phyloP scores from a whole-genome alignment of 1,140 invertebrate species.

The Brachystomella parvula region DNA sequence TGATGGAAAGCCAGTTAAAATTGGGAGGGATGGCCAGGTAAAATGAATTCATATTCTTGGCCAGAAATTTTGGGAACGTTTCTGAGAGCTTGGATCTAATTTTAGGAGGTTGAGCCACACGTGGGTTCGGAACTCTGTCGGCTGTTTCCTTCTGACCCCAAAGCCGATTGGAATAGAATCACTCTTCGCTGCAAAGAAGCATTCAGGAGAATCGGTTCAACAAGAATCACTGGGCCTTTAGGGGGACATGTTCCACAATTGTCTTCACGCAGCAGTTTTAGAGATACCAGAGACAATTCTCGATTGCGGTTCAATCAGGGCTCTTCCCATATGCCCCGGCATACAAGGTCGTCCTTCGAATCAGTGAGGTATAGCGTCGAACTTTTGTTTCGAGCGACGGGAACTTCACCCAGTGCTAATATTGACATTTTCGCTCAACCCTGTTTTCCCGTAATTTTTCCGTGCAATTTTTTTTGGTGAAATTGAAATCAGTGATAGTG shows the following conservation, averaged over 20 bases:
- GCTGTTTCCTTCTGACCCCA: slow-evolving; percentile 86
- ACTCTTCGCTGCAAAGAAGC: slow-evolving; percentile 76
- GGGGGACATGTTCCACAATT: slow-evolving; percentile 36
- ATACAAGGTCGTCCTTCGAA: slow-evolving; percentile 44
- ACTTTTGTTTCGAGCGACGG: slow-evolving; percentile 32
- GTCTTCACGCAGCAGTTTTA: slow-evolving; percentile 47
- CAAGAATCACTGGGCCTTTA: slow-evolving; percentile 29
- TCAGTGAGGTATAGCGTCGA: slow-evolving; percentile 37
- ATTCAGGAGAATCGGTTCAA: slow-evolving; percentile 49
- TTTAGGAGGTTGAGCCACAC: slow-evolving; percentile 84
- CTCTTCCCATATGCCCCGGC: slow-evolving; percentile 31
- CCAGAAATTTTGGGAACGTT: background rate
- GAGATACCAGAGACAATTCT: slow-evolving; percentile 42
- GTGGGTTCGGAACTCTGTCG: slow-evolving; percentile 90
- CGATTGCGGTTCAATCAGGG: slow-evolving; percentile 27
- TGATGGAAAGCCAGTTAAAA: slow-evolving; percentile 96
- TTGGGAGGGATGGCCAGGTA: slow-evolving; percentile 87
- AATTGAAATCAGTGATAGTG: background rate
- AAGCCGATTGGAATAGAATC: slow-evolving; percentile 83
- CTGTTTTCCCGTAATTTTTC: slow-evolving; percentile 3
- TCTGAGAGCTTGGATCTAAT: background rate
- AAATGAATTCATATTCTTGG: background rate
- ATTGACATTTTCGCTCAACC: slow-evolving; percentile 18
- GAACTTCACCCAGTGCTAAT: slow-evolving; percentile 19
- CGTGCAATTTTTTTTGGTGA: background rate